These are phyloP conservation scores for Nothoprocta pentlandii DNA, from an alignment of 2,113 vertebrate species.

Conservation along the genomic window DNA sequence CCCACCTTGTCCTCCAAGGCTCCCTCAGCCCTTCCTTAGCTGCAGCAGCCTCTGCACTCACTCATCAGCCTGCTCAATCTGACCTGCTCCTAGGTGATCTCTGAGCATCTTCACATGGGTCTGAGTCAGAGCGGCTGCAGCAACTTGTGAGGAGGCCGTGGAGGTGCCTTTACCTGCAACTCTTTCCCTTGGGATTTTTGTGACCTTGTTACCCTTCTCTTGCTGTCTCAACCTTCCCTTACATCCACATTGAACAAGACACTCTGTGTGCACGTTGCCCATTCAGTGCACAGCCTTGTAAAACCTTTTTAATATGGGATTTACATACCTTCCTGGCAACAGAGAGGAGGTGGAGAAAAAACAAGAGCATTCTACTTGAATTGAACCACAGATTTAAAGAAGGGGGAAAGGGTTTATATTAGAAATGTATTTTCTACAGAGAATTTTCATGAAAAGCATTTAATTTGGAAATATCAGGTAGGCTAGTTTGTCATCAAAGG, in stretches of 20 bases:
- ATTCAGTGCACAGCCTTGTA: neutral
- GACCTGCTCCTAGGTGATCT: neutral
- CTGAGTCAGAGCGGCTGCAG: neutral
- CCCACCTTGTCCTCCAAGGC: neutral
- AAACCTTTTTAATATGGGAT: neutral
- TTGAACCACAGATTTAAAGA: neutral
- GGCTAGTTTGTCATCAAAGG: neutral
- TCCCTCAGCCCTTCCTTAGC: neutral
- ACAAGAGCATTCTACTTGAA: neutral
- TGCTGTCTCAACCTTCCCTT: constrained; percentile 31
- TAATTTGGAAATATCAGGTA: neutral
- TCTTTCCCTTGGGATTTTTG: neutral
- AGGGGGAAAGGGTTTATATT: neutral
- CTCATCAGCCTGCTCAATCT: neutral
- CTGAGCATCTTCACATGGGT: neutral
- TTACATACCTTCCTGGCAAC: neutral
- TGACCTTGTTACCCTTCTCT: constrained; percentile 1
- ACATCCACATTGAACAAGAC: constrained; percentile 30
- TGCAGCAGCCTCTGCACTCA: neutral
- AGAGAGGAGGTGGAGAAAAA: neutral
- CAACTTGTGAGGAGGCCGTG: neutral
- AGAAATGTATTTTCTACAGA: neutral
- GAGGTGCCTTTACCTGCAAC: neutral
- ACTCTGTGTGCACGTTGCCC: neutral
- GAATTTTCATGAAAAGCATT: neutral